Conservation (phyloP, 2,888 invertebrate species). For the Nomada lathburiana region DNA sequence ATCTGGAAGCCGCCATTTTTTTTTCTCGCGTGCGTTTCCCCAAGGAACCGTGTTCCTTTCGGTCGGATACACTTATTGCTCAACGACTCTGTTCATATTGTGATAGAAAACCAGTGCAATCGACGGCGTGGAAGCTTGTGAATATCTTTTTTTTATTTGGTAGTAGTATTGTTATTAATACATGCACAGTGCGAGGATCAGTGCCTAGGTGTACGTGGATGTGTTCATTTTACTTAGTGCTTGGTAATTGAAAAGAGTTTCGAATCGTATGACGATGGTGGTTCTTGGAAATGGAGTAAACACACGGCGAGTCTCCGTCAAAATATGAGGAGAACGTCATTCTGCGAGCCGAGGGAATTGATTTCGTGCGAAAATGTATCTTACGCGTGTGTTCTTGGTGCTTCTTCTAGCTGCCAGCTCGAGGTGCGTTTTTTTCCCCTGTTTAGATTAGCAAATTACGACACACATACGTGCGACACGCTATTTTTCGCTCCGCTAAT, state of each 20-base stretch:
- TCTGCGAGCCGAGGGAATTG: slow-evolving; percentile 75
- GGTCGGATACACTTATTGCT: slow-evolving; percentile 16
- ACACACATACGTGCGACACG: not conserved
- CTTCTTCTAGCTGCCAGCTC: slow-evolving; percentile 77
- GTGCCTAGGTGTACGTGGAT: slow-evolving; percentile 60
- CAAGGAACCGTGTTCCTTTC: not conserved
- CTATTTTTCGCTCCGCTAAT: not conserved
- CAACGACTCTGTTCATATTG: slow-evolving; percentile 44
- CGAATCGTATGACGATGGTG: slow-evolving; percentile 32
- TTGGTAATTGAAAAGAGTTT: slow-evolving; percentile 1
- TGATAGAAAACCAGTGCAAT: slow-evolving; percentile 58
- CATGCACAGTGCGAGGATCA: slow-evolving; percentile 47
- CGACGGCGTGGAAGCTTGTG: slow-evolving; percentile 55
- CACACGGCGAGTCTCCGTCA: slow-evolving; percentile 57
- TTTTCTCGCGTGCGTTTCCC: not conserved
- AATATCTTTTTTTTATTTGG: slow-evolving; percentile 19
- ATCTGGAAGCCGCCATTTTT: slow-evolving; percentile 13
- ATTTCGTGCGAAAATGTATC: slow-evolving; percentile 79
- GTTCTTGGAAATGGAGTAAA: slow-evolving; percentile 60
- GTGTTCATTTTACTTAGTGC: slow-evolving; percentile 47
- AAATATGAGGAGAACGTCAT: slow-evolving; percentile 83
- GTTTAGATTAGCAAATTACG: not conserved
- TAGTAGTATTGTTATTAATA: not conserved
- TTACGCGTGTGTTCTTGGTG: slow-evolving; percentile 77
- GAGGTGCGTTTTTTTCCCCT: slow-evolving; percentile 76